Evolutionary conservation across 2,113 vertebrate species (phyloP).

Genomic region (Drymodes brunneopygia): DNA sequence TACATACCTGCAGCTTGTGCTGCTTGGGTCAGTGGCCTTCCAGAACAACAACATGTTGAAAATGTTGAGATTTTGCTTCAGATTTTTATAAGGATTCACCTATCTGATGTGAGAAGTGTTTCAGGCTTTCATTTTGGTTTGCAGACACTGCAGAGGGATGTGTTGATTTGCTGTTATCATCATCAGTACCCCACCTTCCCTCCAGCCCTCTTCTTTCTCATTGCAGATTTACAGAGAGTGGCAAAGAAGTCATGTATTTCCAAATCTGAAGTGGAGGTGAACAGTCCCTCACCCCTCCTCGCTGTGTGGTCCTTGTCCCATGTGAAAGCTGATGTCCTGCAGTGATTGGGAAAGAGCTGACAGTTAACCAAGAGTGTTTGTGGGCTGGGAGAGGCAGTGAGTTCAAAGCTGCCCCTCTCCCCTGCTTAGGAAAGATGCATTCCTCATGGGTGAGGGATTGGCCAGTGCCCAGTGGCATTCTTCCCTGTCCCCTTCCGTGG

Average conservation of each 20-base stretch:
- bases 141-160: not conserved
- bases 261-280: not conserved
- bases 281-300: not conserved
- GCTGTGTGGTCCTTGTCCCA: not conserved
- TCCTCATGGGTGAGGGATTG: not conserved
- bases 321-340: not conserved
- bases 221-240: not conserved
- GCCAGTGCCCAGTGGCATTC: not conserved
- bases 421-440: not conserved
- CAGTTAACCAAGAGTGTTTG: not conserved
- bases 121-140: not conserved
- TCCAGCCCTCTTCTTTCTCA: not conserved
- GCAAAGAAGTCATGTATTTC: not conserved
- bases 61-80: not conserved
- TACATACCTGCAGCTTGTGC: not conserved
- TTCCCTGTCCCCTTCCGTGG: not conserved
- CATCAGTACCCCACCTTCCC: not conserved
- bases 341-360: not conserved
- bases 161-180: rapidly evolving
- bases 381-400: not conserved
- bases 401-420: not conserved
- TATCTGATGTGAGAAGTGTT: not conserved
- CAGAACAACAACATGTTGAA: not conserved
- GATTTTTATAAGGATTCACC: rapidly evolving
- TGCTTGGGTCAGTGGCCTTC: not conserved